Percentiles rank a stretch among this genome's conserved stretches.
phyloP scores from a whole-genome alignment of 2,797 vertebrate genomes.

The Pyrocephalus nanus region DNA sequence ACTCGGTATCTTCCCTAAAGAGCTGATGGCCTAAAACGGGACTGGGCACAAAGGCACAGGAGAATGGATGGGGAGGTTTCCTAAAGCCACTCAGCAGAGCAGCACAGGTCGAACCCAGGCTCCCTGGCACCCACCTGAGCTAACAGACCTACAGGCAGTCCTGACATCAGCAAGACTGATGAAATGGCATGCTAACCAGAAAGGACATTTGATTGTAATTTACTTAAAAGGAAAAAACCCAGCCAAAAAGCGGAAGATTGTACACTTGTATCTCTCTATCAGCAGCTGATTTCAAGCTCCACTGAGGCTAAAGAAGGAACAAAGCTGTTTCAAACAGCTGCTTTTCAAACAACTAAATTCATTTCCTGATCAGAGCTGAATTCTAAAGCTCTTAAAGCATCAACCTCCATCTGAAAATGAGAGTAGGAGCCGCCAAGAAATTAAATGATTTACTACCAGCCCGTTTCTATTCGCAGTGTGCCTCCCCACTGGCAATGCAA shows the following conservation, averaged over 20 bases:
- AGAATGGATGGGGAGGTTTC: not conserved
- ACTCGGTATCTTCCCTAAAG: not conserved
- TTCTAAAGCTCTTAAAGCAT: constrained; percentile 72
- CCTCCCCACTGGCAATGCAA: not conserved
- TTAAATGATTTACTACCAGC: constrained; percentile 38
- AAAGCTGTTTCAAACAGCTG: constrained; percentile 66
- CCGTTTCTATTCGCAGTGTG: constrained; percentile 19
- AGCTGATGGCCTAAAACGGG: not conserved
- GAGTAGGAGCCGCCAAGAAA: constrained; percentile 58
- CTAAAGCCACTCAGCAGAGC: not conserved
- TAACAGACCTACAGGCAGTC: not conserved
- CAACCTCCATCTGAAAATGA: constrained; percentile 59
- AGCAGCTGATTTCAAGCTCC: constrained; percentile 66
- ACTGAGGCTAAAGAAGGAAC: constrained; percentile 55
- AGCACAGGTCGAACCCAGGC: not conserved
- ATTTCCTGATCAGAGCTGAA: constrained; percentile 71
- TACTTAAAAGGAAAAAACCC: not conserved
- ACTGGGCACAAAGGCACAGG: not conserved
- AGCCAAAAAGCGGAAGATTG: not conserved
- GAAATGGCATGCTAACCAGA: not conserved
- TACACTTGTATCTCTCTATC: constrained; percentile 26
- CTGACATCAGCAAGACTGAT: not conserved
- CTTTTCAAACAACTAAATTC: constrained; percentile 75
- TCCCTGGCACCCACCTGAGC: not conserved
- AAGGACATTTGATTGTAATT: constrained; percentile 43